Evolutionary conservation across 2,113 vertebrate genomes (phyloP), one percentile per base, ranked within the genome.

Genomic region (Balaenoptera acutorostrata): DNA sequence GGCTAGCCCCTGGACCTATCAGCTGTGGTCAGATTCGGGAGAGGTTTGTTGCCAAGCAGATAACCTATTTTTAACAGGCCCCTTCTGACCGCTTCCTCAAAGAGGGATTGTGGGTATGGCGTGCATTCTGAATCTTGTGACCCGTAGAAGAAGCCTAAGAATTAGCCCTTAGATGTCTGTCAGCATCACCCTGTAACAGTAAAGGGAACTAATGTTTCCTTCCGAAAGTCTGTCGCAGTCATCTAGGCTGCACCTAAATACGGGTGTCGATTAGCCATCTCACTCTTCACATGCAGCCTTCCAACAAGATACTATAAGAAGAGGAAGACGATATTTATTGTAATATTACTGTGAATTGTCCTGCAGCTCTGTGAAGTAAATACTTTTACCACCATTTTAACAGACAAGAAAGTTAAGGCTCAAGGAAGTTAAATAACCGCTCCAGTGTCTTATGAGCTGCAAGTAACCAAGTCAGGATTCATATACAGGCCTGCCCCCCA

Each of bases 201-300:
- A 61, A 68, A 39, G 52, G 27, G 10, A 57, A 14, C 41, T 44
- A 0, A 3, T 63, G 7, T 55, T 68, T 52, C 74, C 20, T 64
- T 46, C 71, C 0, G 3, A 39, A 23, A 52, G 27, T 23, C 64
- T 33, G 0, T 57, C 36, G 4, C 17, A 17, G 13, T 9, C 52
- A 7, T 27, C 39, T 8, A 36, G 49, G 52, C 29, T 23, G 3
- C 29, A 23, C 41, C 27, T 9, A 3, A 20, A 11, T 18, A 17
- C 29, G 33, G 4, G n/a, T 25, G 0, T 2, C 0, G 25, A n/a
- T 64, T 0, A 49, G 25, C 31, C 33, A 0, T 6, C n/a, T 66
- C 14, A 52, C 15, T 41, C 17, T 63, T 72, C 25, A 10, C 41
- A n/a, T 18, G 5, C 55, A 23, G 29, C 52, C 69, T 88, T 74